Evolutionary conservation across 2,113 vertebrate genomes (phyloP).

Genomic region (Callipepla squamata): DNA sequence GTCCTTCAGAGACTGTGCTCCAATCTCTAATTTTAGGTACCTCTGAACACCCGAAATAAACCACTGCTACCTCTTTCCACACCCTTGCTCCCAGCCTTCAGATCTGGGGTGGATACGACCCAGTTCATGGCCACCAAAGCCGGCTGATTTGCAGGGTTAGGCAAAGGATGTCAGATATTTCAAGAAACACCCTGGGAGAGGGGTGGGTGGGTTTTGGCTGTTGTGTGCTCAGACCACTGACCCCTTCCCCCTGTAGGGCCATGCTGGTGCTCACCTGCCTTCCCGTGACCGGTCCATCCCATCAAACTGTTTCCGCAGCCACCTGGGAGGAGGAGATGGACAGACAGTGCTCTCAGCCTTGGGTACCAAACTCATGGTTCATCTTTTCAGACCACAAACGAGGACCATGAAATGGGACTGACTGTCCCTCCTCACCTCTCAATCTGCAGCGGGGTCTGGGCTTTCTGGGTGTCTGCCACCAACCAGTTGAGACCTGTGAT

Average conservation of each 20-base stretch:
- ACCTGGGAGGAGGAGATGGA: conserved; percentile 69
- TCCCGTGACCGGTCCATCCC: conserved; percentile 84
- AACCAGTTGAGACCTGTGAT: conserved; percentile 86
- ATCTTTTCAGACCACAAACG: neutral
- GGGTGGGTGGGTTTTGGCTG: neutral
- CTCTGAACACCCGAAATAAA: neutral
- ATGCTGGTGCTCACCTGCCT: conserved; percentile 77
- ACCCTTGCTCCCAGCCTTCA: neutral
- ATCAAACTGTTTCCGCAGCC: conserved; percentile 88
- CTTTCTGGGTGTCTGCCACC: conserved; percentile 81
- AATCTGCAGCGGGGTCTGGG: conserved; percentile 80
- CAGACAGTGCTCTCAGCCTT: neutral
- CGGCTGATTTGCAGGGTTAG: neutral
- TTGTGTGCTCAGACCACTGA: rapidly evolving
- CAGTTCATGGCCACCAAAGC: neutral
- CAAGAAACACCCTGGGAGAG: neutral
- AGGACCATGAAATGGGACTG: neutral
- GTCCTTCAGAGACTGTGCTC: rapidly evolving
- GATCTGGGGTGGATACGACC: neutral
- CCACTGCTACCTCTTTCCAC: conserved; percentile 42
- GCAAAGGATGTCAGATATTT: neutral
- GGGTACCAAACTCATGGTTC: neutral
- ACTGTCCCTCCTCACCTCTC: conserved; percentile 76
- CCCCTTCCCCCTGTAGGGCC: rapidly evolving
- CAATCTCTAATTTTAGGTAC: neutral